Conservation (phyloP, 2,888 invertebrate genomes). For the Liposcelis brunnea region DNA sequence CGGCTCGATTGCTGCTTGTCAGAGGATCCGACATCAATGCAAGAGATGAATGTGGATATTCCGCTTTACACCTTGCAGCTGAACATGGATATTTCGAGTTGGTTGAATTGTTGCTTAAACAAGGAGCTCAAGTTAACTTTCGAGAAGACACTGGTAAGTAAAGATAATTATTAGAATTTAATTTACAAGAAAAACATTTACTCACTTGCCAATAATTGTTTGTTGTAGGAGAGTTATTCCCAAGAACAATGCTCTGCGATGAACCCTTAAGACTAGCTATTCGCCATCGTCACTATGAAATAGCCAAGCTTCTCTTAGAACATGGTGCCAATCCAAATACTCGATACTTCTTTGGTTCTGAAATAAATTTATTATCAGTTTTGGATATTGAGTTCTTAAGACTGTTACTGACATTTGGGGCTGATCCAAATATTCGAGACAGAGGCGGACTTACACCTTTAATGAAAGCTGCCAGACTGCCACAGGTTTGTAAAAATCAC, state of each 20-base stretch:
- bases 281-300: constrained; percentile 60
- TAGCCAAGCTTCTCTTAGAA: constrained; percentile 42
- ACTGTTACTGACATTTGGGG: constrained; percentile 66
- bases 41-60: constrained; percentile 78
- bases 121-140: constrained; percentile 67
- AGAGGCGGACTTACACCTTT: constrained; percentile 74
- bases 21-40: constrained; percentile 69
- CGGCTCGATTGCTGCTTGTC: constrained; percentile 60
- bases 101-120: constrained; percentile 51
- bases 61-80: constrained; percentile 77
- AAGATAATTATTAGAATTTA: constrained; percentile 2
- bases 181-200: not conserved
- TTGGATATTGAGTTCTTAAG: constrained; percentile 63
- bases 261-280: constrained; percentile 81
- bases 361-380: constrained; percentile 69
- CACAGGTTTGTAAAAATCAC: constrained; percentile 36
- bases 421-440: constrained; percentile 72
- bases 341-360: constrained; percentile 75
- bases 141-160: constrained; percentile 47
- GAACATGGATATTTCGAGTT: constrained; percentile 63
- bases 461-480: constrained; percentile 75
- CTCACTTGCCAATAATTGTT: constrained; percentile 2
- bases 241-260: constrained; percentile 53
- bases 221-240: constrained; percentile 18
- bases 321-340: constrained; percentile 82